phyloP scores from a whole-genome alignment of 2,113 vertebrate species.

The Thunnus thynnus region DNA sequence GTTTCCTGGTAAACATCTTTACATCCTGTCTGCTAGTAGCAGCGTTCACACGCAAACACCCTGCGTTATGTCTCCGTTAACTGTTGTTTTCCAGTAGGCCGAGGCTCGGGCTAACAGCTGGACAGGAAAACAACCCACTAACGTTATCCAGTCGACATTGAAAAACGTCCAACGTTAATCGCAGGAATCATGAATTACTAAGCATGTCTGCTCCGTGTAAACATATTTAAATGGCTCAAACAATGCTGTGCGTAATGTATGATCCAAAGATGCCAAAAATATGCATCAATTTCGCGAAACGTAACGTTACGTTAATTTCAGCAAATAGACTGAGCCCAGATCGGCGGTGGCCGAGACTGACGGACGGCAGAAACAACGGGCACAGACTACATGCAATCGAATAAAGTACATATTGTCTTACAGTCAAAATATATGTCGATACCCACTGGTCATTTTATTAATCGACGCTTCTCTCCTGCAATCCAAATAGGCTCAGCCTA shows the following conservation, averaged over 20 bases:
- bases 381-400: conserved; percentile 27
- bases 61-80: not conserved
- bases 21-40: not conserved
- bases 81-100: not conserved
- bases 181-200: no score
- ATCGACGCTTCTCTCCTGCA: conserved; percentile 47
- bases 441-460: conserved; percentile 84
- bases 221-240: accelerated
- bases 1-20: accelerated
- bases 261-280: not conserved
- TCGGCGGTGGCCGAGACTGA: not conserved
- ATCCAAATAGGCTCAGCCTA: conserved; percentile 76
- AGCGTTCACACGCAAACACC: not conserved
- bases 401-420: conserved; percentile 44
- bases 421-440: conserved; percentile 51
- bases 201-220: not conserved
- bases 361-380: not conserved
- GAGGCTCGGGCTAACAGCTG: conserved; percentile 34
- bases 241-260: accelerated
- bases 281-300: not conserved
- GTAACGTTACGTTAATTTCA: conserved; percentile 12
- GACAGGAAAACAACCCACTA: not conserved
- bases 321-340: conserved; percentile 50
- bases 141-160: not conserved
- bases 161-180: not conserved